Evolutionary conservation across 1,140 invertebrate genomes (phyloP).

Genomic region (Drosophila prosaltans): DNA sequence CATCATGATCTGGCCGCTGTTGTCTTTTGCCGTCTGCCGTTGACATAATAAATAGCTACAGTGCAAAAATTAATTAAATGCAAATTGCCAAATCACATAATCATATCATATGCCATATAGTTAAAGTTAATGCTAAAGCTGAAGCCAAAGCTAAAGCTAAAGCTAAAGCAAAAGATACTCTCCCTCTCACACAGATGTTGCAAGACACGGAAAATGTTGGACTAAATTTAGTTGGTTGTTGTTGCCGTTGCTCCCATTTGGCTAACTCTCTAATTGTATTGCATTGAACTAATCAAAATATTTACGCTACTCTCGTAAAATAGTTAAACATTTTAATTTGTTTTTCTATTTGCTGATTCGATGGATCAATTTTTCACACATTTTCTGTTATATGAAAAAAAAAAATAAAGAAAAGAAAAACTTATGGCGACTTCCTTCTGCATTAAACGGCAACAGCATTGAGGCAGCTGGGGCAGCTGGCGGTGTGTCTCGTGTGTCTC

Average conservation of each 20-base stretch:
- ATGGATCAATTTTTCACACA: constrained; percentile 55
- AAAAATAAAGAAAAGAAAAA: constrained; percentile 32
- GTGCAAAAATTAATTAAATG: constrained; percentile 75
- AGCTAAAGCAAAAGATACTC: constrained; percentile 35
- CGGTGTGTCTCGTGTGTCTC: constrained; percentile 42
- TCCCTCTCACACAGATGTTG: constrained; percentile 38
- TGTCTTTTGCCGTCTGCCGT: constrained; percentile 36
- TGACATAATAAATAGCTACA: constrained; percentile 79
- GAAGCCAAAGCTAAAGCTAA: constrained; percentile 18
- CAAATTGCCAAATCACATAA: constrained; percentile 80
- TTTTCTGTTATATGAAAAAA: constrained; percentile 18
- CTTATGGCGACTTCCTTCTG: constrained; percentile 63
- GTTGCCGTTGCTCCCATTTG: constrained; percentile 37
- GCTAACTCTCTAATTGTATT: constrained; percentile 60
- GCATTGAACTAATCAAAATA: constrained; percentile 63
- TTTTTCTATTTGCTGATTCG: constrained; percentile 4
- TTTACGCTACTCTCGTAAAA: constrained; percentile 49
- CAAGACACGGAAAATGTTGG: constrained; percentile 64
- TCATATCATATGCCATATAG: constrained; percentile 71
- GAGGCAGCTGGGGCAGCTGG: neutral
- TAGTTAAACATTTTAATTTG: constrained; percentile 68
- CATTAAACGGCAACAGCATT: constrained; percentile 10
- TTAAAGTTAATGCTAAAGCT: constrained; percentile 24
- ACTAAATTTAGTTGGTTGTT: constrained; percentile 9
- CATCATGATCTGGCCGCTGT: constrained; percentile 31